A percentile compares a stretch with the other conserved stretches of the same genome.
These are phyloP conservation scores for Xestoiulus laeticollis DNA, from an alignment of 2,888 invertebrate genomes.

Conservation along the genomic window DNA sequence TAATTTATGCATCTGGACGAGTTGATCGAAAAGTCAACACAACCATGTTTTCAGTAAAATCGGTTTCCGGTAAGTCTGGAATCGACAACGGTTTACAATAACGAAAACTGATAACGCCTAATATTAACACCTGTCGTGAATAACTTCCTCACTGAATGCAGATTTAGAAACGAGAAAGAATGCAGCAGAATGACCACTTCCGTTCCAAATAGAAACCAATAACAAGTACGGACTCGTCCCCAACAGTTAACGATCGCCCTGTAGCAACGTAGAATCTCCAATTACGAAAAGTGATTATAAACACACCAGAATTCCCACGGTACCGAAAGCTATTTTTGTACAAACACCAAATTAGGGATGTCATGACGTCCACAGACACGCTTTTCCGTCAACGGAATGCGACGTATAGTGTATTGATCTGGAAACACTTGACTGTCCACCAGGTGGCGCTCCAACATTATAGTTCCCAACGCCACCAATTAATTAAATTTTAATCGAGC, in stretches of 20 bases:
- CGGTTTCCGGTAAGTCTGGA: too few species aligned
- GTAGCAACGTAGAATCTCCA: background rate
- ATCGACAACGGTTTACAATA: too few species aligned
- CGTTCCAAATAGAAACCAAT: background rate
- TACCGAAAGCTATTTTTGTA: background rate
- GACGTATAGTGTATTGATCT: background rate
- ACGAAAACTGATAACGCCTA: background rate
- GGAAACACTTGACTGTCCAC: background rate
- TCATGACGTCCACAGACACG: background rate
- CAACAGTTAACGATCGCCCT: background rate
- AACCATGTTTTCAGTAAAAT: too few species aligned
- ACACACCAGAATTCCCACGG: slow-evolving; percentile 9
- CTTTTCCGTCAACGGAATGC: background rate
- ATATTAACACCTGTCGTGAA: background rate
- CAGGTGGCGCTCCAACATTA: background rate
- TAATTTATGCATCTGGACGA: background rate
- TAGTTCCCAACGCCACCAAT: too few species aligned
- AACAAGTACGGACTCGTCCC: background rate
- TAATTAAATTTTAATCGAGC: too few species aligned
- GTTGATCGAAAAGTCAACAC: background rate
- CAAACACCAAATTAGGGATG: slow-evolving; percentile 9
- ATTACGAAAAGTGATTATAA: slow-evolving; percentile 9
- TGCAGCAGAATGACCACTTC: background rate
- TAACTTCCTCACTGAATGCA: background rate
- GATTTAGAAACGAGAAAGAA: background rate